phyloP scores from a whole-genome alignment of 2,113 vertebrate species.

The Rhodinocichla rosea region DNA sequence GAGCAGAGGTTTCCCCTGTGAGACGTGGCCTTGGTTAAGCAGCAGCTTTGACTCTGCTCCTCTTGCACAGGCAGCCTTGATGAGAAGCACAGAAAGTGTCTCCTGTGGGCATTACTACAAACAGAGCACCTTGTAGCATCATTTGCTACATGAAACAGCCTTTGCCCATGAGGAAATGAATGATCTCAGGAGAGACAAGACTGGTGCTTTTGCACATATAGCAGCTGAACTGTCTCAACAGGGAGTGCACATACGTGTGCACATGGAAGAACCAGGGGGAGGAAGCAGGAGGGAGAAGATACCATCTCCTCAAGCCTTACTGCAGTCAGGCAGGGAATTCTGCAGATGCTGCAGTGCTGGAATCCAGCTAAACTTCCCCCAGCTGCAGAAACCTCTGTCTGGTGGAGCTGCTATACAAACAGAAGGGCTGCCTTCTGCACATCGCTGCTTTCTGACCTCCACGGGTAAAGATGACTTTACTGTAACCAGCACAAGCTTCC shows the following conservation, averaged over 20 bases:
- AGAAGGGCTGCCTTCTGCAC: not conserved
- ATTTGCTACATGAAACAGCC: not conserved
- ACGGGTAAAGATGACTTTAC: not conserved
- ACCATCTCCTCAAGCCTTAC: not conserved
- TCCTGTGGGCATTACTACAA: not conserved
- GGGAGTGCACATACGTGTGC: fast-evolving
- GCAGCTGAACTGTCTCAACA: not conserved
- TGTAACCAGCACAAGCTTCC: not conserved
- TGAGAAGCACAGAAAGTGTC: not conserved
- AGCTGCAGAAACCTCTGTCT: not conserved
- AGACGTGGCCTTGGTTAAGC: not conserved
- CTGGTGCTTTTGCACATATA: not conserved
- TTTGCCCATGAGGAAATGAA: not conserved
- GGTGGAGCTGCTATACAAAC: not conserved
- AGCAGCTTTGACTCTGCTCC: not conserved
- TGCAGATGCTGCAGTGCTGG: not conserved
- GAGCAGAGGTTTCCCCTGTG: not conserved
- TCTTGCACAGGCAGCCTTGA: not conserved
- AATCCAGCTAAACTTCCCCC: not conserved
- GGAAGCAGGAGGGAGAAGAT: not conserved
- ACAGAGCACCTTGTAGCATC: not conserved
- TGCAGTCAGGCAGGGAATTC: not conserved
- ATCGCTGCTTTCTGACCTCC: not conserved
- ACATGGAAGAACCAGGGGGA: not conserved
- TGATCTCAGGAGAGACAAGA: not conserved